Evolutionary conservation across 2,888 invertebrate genomes (phyloP).

Genomic region (Arenicola marina): DNA sequence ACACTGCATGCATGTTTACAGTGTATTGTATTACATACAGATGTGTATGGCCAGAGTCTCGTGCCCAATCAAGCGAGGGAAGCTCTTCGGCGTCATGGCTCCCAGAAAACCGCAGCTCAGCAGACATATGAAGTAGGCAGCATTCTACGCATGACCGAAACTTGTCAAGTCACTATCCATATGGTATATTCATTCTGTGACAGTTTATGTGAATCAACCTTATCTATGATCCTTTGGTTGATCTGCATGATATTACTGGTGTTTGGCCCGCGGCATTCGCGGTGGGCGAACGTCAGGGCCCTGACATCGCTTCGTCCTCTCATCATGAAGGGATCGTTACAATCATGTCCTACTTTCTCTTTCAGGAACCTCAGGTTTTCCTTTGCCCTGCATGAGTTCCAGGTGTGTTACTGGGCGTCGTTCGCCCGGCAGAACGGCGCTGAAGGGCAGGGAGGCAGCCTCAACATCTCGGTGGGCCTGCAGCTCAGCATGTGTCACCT

Average conservation of each 20-base stretch:
- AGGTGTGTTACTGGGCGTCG: conserved; percentile 94
- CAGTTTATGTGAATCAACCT: too few relatives aligned
- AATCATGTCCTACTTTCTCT: neutral
- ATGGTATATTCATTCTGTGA: too few relatives aligned
- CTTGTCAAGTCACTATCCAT: too few relatives aligned
- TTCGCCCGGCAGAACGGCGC: conserved; percentile 88
- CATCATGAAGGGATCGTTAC: too few relatives aligned
- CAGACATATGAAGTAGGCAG: conserved; percentile 71
- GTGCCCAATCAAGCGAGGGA: conserved; percentile 89
- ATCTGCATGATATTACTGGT: too few relatives aligned
- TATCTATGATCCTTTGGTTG: too few relatives aligned
- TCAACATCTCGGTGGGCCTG: conserved; percentile 41
- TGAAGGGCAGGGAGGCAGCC: conserved; percentile 49
- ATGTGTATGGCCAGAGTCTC: conserved; percentile 80
- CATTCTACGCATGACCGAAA: too few relatives aligned
- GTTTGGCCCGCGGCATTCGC: too few relatives aligned
- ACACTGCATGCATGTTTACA: too few relatives aligned
- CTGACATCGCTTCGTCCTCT: too few relatives aligned
- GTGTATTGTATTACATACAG: conserved; percentile 49
- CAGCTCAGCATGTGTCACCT: conserved; percentile 57
- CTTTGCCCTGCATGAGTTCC: conserved; percentile 79
- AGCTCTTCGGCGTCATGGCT: conserved; percentile 81
- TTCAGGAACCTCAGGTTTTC: conserved; percentile 84
- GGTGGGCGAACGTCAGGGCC: too few relatives aligned
- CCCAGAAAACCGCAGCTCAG: conserved; percentile 89